phyloP scores from a whole-genome alignment of 2,888 invertebrate species.

The Limnephilus rhombicus region DNA sequence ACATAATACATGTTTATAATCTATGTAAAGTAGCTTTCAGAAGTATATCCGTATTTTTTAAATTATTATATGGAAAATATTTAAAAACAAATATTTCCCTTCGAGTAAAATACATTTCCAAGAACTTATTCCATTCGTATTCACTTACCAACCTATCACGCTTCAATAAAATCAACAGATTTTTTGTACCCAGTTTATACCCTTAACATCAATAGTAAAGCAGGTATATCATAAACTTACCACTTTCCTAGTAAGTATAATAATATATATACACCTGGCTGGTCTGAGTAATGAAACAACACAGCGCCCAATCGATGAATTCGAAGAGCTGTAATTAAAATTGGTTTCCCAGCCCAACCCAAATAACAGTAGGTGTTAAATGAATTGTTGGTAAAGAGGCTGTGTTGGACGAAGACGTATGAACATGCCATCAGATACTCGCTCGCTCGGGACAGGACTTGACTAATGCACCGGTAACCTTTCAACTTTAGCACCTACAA shows the following conservation, averaged over 20 bases:
- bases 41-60: too few species aligned
- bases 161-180: not conserved
- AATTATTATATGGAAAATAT: too few species aligned
- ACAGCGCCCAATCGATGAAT: conserved; percentile 19
- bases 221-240: not conserved
- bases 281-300: not conserved
- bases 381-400: conserved; percentile 58
- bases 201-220: not conserved
- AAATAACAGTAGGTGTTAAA: conserved; percentile 60
- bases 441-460: conserved; percentile 7
- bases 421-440: conserved; percentile 17
- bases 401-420: conserved; percentile 51
- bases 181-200: not conserved
- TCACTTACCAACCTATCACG: not conserved
- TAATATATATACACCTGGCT: not conserved
- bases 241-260: not conserved
- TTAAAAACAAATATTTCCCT: not conserved
- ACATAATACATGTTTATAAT: too few species aligned
- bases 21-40: too few species aligned
- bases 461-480: conserved; percentile 52
- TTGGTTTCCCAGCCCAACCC: conserved; percentile 50
- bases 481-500: conserved; percentile 39
- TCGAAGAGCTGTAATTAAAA: conserved; percentile 46
- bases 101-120: not conserved
- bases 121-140: not conserved